Evolutionary conservation across 2,888 invertebrate species (phyloP).

Genomic region (Platypus cylindrus): DNA sequence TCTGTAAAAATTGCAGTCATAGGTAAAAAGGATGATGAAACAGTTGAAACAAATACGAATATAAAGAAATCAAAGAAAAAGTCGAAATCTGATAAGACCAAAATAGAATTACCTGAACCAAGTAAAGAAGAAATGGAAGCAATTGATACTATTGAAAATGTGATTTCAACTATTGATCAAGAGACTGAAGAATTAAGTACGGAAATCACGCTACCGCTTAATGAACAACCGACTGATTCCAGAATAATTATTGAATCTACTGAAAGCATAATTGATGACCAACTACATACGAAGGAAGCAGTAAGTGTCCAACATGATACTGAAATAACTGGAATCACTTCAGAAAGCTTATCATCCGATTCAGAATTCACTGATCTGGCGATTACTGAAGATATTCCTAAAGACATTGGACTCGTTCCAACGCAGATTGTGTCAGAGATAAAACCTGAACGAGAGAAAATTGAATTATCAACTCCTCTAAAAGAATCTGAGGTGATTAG

Average conservation of each 20-base stretch:
- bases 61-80: slow-evolving; percentile 7
- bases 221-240: neutral
- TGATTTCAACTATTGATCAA: neutral
- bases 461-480: no score
- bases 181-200: neutral
- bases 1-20: slow-evolving; percentile 24
- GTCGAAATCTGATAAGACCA: slow-evolving; percentile 7
- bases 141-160: neutral
- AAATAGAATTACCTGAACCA: slow-evolving; percentile 1
- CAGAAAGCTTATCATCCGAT: no score
- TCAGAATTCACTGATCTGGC: no score
- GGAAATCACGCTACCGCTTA: neutral
- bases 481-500: no score
- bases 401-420: no score
- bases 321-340: no score
- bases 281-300: no score
- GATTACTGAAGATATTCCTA: no score
- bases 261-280: neutral
- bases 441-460: no score
- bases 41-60: slow-evolving; percentile 11
- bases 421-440: no score
- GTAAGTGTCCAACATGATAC: no score
- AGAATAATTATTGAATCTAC: neutral
- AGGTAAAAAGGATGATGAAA: slow-evolving; percentile 8
- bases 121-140: neutral